Conservation (phyloP, 2,113 vertebrate genomes). For the Cervus canadensis region DNA sequence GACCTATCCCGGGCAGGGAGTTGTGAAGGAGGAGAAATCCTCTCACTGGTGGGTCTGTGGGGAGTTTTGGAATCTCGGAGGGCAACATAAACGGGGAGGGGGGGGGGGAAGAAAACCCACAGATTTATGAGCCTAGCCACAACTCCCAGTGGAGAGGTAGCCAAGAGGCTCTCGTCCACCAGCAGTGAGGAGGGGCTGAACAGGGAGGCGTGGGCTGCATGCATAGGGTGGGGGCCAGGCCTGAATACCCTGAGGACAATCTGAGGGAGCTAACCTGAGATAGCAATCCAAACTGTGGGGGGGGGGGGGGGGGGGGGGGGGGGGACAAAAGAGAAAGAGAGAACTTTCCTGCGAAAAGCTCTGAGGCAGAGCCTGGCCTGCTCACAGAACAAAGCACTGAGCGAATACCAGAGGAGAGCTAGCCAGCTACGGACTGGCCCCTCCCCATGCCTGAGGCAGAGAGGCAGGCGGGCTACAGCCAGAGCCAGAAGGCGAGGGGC, state of each 20-base stretch:
- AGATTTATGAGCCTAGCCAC: background rate
- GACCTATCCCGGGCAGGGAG: background rate
- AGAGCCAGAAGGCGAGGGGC: background rate
- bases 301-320: too few species aligned
- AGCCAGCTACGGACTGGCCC: background rate
- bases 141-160: background rate
- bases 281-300: background rate
- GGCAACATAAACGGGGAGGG: background rate
- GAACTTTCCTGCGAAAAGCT: too few species aligned
- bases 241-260: background rate
- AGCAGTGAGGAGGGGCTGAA: background rate
- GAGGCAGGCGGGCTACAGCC: background rate
- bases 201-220: background rate
- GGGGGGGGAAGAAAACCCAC: background rate
- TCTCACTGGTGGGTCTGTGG: background rate
- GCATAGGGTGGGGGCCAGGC: accelerated
- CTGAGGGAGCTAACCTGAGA: background rate
- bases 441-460: accelerated
- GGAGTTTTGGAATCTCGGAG: background rate
- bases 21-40: background rate
- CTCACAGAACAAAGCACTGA: background rate
- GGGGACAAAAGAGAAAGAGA: too few species aligned
- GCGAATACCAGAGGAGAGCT: background rate
- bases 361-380: too few species aligned
- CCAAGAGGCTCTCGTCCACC: background rate